Evolutionary conservation across 2,113 vertebrate species (phyloP), one percentile per base, ranked within the genome.

Genomic region (Bufo bufo): DNA sequence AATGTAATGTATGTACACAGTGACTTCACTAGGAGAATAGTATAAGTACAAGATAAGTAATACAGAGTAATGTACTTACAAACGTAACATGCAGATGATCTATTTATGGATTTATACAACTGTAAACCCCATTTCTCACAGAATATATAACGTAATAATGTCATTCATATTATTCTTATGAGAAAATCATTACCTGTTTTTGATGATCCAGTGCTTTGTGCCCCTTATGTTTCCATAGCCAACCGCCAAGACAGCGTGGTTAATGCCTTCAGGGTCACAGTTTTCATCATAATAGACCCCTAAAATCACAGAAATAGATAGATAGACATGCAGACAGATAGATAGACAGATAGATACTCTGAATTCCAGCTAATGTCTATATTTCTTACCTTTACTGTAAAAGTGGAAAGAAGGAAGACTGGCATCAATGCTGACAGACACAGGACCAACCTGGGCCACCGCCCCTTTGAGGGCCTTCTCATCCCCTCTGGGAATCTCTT

Each of bases 351-450:
- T 61, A 19, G 59, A 61, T 61, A 61, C 2, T 52, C 3, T 58
- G 13, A 12, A 12, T 0, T 12, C 66, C 20, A 43, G 12, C 20
- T 45, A 3, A n/a, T 50, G 23, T 16, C 4, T 2, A 63, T 23
- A 7, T 63, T 45, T n/a, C 61, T 84, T 91, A 98, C 98, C 98
- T 74, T 90, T 94, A 91, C 94, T 96, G 92, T 99, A 99, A 94
- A 97, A 98, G 91, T 97, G 96, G 95, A 99, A 99, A 90, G 92
- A 96, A 77, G 92, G 82, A 90, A 95, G 94, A 6, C 95, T 95
- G 90, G 98, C 98, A 0, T 99, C 97, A 3, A 99, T 97, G 91
- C 96, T 97, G 87, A 99, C 96, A 0, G 98, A 94, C 50, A 99
- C 61, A 77, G 95, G 97, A 0, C 98, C 98, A 0, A 95, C 92